Base-by-base conservation (phyloP, 2,797 vertebrate genomes). In the Hydrophis major region DNA sequence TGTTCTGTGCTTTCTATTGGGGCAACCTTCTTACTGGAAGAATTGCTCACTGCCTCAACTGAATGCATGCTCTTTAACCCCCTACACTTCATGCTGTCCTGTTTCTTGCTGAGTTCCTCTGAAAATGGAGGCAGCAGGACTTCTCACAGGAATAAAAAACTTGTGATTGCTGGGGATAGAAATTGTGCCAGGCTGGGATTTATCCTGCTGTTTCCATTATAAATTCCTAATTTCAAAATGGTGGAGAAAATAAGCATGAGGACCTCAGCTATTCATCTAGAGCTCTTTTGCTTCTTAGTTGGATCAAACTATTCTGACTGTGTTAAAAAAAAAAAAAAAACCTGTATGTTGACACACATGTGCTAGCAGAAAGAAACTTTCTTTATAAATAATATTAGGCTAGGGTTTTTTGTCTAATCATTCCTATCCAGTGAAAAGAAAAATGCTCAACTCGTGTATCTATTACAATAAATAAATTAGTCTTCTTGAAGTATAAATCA, bases 171-270 rank as follows among this genome's bases (percentile, higher is more conserved):
- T 96, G 94, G 94, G 96, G 96, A 97, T 96, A 96, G 95, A 97
- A 97, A 96, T 91, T 93, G 93, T 0, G 1, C 91, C 92, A 94
- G 93, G 93, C 91, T 93, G 86, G 78, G 90, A 96, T 96, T 95
- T 37, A 63, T 95, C 96, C 96, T 92, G 94, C 96, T 97, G 96
- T 93, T 97, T 95, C 95, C 93, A 88, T 95, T 95, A 92, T 90
- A 93, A 96, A 96, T 96, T 97, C 96, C 94, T 97, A 96, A 97
- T 97, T 97, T 96, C 95, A 95, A 96, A 97, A 97, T 96, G 95
- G 95, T 69, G 88, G 94, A 92, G 92, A 90, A 96, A 95, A 95
- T 95, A 95, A 95, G 90, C 95, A 95, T 92, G 92, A 96, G 92
- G 93, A 90, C 95, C 95, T 96, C 94, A 94, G 95, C 94, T 95